Evolutionary conservation across 2,797 vertebrate genomes (phyloP), one percentile per base, ranked within the genome.

Genomic region (Pterois miles): DNA sequence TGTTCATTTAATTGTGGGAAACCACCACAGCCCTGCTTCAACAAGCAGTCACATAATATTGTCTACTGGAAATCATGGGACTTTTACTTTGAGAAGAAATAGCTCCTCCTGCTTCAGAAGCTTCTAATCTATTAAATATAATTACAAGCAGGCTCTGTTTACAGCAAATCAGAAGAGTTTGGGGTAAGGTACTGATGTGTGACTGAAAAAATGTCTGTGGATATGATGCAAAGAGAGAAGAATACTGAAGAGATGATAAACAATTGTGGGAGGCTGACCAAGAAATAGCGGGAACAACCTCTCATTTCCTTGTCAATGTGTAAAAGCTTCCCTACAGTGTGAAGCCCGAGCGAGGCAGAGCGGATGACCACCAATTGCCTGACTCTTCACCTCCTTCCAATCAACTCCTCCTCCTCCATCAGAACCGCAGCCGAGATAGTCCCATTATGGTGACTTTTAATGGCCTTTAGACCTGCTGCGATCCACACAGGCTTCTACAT

Each of bases 391-490:
- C 70, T 71, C 60, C 64, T 64, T 54, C 65, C 63, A 13, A 53
- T 82, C 27, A 69, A 34, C 60, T 75, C 74, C 54, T 67, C 66
- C 52, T 73, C 38, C 71, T 80, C 69, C 62, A 50, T 66, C 36
- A 60, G 71, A 82, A 43, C 60, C 48, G 57, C 74, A 77, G 76
- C 84, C 63, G 77, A 79, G 74, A 75, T 57, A 63, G 64, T 14
- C 33, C 72, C 52, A 54, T 83, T 84, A 88, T 90, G 87, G 87
- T 87, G 80, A 33, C 50, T 83, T 86, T 84, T 86, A 89, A 88
- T 84, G 80, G 80, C 76, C 69, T 69, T 78, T 60, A 65, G 76
- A 86, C 85, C 71, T 71, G 70, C 85, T 80, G 85, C 65, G 78
- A 86, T 76, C 66, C 33, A 62, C 67, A 46, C 34, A 68, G 78